Conservation (phyloP, 2,797 vertebrate genomes). For the Parauchenoglanis ngamensis region DNA sequence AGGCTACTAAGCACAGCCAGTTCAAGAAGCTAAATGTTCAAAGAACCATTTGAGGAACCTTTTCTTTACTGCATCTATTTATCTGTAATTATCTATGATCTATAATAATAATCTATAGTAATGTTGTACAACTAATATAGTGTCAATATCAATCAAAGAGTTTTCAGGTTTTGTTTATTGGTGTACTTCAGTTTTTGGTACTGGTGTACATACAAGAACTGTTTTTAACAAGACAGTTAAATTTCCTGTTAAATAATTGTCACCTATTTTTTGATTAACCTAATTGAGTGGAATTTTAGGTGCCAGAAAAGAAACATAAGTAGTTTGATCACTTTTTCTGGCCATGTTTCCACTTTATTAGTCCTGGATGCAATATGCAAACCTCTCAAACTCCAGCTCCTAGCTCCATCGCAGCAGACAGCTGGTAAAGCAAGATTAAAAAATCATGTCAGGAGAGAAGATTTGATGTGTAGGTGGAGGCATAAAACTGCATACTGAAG, state of each 20-base stretch:
- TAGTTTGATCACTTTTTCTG: not conserved
- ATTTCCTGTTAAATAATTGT: not conserved
- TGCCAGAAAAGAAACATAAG: too few relatives aligned
- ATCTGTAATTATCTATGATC: not conserved
- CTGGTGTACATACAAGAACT: not conserved
- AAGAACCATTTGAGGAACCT: not conserved
- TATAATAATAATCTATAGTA: not conserved
- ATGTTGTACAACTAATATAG: not conserved
- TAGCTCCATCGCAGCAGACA: slow-evolving; percentile 46
- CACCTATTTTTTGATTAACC: not conserved
- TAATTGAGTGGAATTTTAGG: not conserved
- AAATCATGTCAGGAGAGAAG: slow-evolving; percentile 63
- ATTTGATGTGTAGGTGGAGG: slow-evolving; percentile 55
- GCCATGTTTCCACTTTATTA: slow-evolving; percentile 40
- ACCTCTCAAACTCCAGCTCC: slow-evolving; percentile 49
- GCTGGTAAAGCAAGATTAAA: slow-evolving; percentile 66
- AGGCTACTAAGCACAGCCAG: not conserved
- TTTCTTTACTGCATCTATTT: not conserved
- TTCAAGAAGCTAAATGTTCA: not conserved
- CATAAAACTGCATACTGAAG: slow-evolving; percentile 69
- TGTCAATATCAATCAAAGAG: not conserved
- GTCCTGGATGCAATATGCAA: slow-evolving; percentile 30
- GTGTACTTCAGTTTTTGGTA: not conserved
- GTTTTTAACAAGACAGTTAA: not conserved
- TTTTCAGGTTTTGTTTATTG: not conserved